Evolutionary conservation across 2,888 invertebrate species (phyloP).

Genomic region (Galeruca laticollis): DNA sequence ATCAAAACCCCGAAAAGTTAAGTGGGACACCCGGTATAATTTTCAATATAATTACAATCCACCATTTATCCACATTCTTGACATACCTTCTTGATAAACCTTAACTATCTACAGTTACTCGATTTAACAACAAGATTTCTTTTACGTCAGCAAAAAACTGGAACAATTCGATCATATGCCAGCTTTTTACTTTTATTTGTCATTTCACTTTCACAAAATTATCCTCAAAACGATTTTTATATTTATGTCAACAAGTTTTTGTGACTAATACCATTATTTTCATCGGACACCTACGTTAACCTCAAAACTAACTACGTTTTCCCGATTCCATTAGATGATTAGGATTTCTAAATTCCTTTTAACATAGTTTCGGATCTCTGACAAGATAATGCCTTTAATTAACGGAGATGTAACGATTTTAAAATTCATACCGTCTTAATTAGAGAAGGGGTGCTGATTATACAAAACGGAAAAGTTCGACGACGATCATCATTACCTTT

Average conservation of each 20-base stretch:
- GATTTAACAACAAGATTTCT: too few relatives aligned
- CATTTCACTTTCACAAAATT: too few relatives aligned
- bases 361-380: conserved; percentile 13
- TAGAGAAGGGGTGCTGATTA: conserved; percentile 49
- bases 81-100: too few relatives aligned
- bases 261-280: background rate
- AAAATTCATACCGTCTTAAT: conserved; percentile 57
- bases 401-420: conserved; percentile 52
- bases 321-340: background rate
- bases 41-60: too few relatives aligned
- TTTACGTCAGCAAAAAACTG: too few relatives aligned
- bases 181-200: too few relatives aligned
- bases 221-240: too few relatives aligned
- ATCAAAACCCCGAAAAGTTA: too few relatives aligned
- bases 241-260: background rate
- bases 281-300: background rate
- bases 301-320: background rate
- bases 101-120: too few relatives aligned
- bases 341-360: conserved; percentile 12
- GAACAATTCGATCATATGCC: too few relatives aligned
- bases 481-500: conserved; percentile 39
- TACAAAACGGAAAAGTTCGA: conserved; percentile 53
- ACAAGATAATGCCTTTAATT: conserved; percentile 45
- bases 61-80: too few relatives aligned
- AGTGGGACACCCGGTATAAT: too few relatives aligned